These are phyloP conservation scores for Polyploca ridens DNA, from an alignment of 2,888 invertebrate genomes.

Conservation along the genomic window DNA sequence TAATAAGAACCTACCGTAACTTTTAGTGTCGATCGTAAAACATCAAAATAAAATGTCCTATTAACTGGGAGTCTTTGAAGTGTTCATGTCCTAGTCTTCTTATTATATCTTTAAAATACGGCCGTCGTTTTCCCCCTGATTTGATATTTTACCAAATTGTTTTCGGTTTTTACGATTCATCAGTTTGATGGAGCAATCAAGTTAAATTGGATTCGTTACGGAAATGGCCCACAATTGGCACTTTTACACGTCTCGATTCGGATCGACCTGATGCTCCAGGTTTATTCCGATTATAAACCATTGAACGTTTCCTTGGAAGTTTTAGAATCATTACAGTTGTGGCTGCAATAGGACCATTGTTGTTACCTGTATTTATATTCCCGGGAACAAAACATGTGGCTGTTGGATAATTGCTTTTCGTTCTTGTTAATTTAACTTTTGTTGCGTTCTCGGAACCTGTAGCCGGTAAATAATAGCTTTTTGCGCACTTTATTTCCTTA, in stretches of 20 bases:
- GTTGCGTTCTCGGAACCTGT: not conserved
- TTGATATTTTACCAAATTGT: constrained; percentile 55
- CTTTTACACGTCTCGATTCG: constrained; percentile 56
- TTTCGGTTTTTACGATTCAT: constrained; percentile 58
- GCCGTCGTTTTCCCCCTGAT: constrained; percentile 44
- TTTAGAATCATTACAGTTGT: not conserved
- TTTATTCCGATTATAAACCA: constrained; percentile 32
- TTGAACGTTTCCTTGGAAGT: constrained; percentile 13
- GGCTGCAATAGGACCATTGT: too few species aligned
- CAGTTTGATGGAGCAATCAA: constrained; percentile 56
- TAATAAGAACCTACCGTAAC: constrained; percentile 2
- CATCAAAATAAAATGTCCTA: constrained; percentile 26
- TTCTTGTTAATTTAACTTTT: constrained; percentile 7
- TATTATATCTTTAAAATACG: constrained; percentile 29
- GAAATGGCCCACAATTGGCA: constrained; percentile 58
- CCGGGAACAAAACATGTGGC: constrained; percentile 3
- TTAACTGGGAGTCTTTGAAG: constrained; percentile 32
- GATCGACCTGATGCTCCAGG: constrained; percentile 40
- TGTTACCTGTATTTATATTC: too few species aligned
- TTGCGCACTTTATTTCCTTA: not conserved
- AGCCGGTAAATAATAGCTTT: not conserved
- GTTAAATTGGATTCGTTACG: constrained; percentile 59
- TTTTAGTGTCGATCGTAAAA: constrained; percentile 12
- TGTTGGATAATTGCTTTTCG: not conserved
- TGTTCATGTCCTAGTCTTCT: constrained; percentile 10